These are phyloP conservation scores for Eupithecia pulchellata DNA, from an alignment of 2,888 invertebrate genomes.

Conservation along the genomic window DNA sequence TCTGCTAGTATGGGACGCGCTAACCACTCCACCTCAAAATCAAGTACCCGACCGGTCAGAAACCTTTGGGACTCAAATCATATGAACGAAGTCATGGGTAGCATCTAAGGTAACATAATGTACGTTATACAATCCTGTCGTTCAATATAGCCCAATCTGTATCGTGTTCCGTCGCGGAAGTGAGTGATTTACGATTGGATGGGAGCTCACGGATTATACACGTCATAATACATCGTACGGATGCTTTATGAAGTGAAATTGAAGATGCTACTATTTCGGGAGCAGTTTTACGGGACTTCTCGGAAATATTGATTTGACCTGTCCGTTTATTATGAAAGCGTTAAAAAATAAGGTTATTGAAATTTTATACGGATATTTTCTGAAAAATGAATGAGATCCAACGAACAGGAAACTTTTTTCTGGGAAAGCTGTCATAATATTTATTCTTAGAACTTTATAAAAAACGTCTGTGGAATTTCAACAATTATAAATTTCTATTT, in stretches of 20 bases:
- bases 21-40: too few relatives aligned
- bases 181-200: conserved; percentile 48
- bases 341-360: too few relatives aligned
- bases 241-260: conserved; percentile 11
- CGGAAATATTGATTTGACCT: too few relatives aligned
- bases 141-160: conserved; percentile 40
- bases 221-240: conserved; percentile 34
- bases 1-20: too few relatives aligned
- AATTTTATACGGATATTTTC: too few relatives aligned
- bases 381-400: not conserved
- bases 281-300: not conserved
- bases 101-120: not conserved
- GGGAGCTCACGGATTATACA: conserved; percentile 28
- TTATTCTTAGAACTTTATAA: not conserved
- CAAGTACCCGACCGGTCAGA: too few relatives aligned
- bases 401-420: not conserved
- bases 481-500: too few relatives aligned
- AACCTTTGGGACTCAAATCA: too few relatives aligned
- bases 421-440: not conserved
- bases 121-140: not conserved
- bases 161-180: conserved; percentile 40
- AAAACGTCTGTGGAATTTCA: too few relatives aligned
- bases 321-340: too few relatives aligned
- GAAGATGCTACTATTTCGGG: conserved; percentile 6
- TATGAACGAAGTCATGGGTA: not conserved